Conservation (phyloP, 2,113 vertebrate species). For the Tachuris rubrigastra region DNA sequence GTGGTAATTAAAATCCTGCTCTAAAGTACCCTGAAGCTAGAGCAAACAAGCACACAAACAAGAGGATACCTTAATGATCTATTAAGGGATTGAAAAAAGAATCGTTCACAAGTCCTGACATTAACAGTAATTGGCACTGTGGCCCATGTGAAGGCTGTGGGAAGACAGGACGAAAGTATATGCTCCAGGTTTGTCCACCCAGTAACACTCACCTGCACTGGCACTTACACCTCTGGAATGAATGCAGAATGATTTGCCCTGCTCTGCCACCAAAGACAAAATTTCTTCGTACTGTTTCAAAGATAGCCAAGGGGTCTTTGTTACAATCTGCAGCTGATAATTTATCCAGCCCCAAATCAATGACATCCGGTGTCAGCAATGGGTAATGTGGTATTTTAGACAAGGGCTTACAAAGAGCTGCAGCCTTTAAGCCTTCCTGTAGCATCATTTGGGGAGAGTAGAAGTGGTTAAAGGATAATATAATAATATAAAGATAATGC, state of each 20-base stretch:
- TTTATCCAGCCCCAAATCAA: not conserved
- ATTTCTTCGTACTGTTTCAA: not conserved
- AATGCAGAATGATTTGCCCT: rapidly evolving
- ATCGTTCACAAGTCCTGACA: not conserved
- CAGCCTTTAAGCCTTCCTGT: not conserved
- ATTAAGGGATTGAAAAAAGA: not conserved
- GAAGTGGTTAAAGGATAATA: not conserved
- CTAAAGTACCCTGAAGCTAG: not conserved
- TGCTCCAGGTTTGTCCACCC: rapidly evolving
- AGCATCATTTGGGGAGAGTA: not conserved
- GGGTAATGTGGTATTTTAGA: not conserved
- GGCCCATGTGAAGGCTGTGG: not conserved
- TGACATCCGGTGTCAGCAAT: not conserved
- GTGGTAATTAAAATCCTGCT: not conserved
- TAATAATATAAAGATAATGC: not conserved
- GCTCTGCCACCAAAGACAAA: not conserved
- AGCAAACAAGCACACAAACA: not conserved
- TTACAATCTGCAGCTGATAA: not conserved
- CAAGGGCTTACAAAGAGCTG: not conserved
- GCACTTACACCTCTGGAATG: not conserved
- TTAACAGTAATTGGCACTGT: not conserved
- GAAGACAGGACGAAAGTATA: not conserved
- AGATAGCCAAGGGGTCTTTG: not conserved
- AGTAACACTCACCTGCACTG: not conserved
- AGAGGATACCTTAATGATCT: not conserved